Evolutionary conservation across 1,140 invertebrate species (phyloP).

Genomic region (Caenorhabditis briggsae): DNA sequence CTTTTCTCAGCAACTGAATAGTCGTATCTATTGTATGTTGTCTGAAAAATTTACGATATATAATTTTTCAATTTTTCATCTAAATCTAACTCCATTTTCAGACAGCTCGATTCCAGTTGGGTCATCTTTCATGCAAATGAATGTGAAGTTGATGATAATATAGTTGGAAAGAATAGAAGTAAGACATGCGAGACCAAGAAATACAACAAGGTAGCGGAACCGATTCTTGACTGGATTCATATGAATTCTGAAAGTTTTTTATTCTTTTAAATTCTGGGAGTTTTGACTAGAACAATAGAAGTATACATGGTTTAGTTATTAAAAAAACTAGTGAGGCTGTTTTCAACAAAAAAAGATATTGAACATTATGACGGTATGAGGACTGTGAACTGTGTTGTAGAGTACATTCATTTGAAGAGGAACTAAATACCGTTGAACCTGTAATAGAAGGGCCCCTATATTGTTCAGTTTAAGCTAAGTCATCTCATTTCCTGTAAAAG

Average conservation of each 20-base stretch:
- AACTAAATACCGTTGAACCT: too few relatives aligned
- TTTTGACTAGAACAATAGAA: not conserved
- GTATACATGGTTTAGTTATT: not conserved
- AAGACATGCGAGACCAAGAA: slow-evolving; percentile 75
- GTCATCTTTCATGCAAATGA: slow-evolving; percentile 66
- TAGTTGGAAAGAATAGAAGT: slow-evolving; percentile 65
- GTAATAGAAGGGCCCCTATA: too few relatives aligned
- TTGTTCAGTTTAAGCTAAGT: too few relatives aligned
- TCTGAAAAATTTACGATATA: slow-evolving; percentile 22
- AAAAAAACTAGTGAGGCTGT: slow-evolving; percentile 25
- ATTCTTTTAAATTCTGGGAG: not conserved
- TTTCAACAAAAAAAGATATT: not conserved
- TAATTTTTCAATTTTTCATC: slow-evolving; percentile 8
- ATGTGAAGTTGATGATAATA: slow-evolving; percentile 63
- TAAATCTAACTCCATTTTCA: slow-evolving; percentile 55
- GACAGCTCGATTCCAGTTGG: slow-evolving; percentile 15
- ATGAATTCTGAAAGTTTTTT: not conserved
- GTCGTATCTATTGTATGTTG: slow-evolving; percentile 52
- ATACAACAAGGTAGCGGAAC: slow-evolving; percentile 86
- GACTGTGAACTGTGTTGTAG: slow-evolving; percentile 29
- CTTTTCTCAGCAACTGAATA: slow-evolving; percentile 60
- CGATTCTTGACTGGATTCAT: slow-evolving; percentile 50
- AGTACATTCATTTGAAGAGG: not conserved
- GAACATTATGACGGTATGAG: slow-evolving; percentile 5
- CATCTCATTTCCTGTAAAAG: too few relatives aligned